Evolutionary conservation across 2,113 vertebrate genomes (phyloP).

Genomic region (Riparia riparia): DNA sequence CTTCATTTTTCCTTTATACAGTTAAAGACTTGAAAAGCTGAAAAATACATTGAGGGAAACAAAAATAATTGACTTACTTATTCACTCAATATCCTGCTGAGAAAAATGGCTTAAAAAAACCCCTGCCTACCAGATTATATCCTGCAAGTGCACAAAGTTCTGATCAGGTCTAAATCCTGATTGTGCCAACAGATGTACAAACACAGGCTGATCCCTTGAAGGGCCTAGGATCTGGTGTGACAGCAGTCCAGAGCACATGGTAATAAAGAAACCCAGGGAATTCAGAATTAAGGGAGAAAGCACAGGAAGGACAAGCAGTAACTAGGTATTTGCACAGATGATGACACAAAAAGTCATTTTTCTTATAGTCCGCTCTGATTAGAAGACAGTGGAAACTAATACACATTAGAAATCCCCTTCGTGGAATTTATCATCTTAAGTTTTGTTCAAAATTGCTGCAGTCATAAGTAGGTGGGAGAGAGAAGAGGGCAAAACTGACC

Average conservation of each 20-base stretch:
- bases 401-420: accelerated
- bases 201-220: not conserved
- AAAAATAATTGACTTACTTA: not conserved
- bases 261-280: not conserved
- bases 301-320: not conserved
- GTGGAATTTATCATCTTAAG: not conserved
- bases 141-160: not conserved
- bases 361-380: accelerated
- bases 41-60: not conserved
- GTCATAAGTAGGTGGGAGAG: not conserved
- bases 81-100: not conserved
- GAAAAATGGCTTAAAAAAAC: not conserved
- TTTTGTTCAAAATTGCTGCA: not conserved
- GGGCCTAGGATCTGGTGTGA: not conserved
- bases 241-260: not conserved
- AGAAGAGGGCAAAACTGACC: not conserved
- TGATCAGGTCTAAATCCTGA: not conserved
- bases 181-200: not conserved
- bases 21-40: not conserved
- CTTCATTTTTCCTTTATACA: not conserved
- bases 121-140: not conserved
- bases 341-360: not conserved
- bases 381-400: not conserved
- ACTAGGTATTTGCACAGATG: accelerated
- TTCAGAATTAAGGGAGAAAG: not conserved